Evolutionary conservation across 2,113 vertebrate genomes (phyloP).

Genomic region (Zosterops japonicus): DNA sequence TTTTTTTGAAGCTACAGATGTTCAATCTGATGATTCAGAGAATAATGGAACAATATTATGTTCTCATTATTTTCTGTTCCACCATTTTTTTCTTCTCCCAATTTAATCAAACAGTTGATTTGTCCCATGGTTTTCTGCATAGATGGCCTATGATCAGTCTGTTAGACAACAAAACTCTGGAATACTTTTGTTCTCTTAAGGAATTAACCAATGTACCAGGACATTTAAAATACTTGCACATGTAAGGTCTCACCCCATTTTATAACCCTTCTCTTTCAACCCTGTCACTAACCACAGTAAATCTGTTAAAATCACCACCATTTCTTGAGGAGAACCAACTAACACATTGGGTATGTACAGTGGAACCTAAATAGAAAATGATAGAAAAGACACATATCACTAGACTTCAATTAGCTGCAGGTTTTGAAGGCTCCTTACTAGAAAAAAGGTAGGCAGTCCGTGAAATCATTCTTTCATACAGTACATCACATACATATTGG

Average conservation of each 20-base stretch:
- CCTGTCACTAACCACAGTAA: neutral
- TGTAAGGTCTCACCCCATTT: neutral
- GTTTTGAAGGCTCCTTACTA: slow-evolving; percentile 6
- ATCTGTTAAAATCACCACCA: neutral
- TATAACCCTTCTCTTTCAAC: neutral
- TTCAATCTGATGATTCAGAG: neutral
- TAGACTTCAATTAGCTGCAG: neutral
- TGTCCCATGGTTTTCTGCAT: neutral
- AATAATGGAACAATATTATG: neutral
- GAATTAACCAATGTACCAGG: neutral
- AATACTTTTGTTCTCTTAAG: neutral
- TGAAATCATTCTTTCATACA: slow-evolving; percentile 32
- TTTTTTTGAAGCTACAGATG: neutral
- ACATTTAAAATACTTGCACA: neutral
- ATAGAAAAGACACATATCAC: neutral
- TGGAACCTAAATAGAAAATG: neutral
- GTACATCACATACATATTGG: neutral
- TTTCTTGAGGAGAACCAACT: neutral
- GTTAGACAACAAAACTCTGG: neutral
- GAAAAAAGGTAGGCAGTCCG: slow-evolving; percentile 1
- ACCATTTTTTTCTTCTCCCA: neutral
- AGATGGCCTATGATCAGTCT: neutral
- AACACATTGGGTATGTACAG: neutral
- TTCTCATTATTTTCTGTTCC: neutral
- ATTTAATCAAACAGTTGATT: neutral